Percentiles rank a stretch among this genome's conserved stretches.
These are phyloP conservation scores for Gadus macrocephalus DNA, from an alignment of 2,113 vertebrate species.

Conservation along the genomic window DNA sequence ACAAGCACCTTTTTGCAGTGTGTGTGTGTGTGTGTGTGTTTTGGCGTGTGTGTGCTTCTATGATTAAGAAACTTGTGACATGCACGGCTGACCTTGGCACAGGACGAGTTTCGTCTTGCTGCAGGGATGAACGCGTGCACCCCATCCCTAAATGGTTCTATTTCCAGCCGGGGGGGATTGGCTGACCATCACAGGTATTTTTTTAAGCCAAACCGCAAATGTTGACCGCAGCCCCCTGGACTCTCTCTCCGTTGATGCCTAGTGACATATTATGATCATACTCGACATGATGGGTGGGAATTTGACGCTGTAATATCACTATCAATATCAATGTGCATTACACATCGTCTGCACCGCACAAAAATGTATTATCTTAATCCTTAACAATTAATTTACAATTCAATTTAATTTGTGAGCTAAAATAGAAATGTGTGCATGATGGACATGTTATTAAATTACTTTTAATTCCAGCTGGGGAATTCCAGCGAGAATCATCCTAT, in stretches of 20 bases:
- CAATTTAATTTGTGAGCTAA: no score
- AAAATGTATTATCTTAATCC: no score
- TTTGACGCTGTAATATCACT: not conserved
- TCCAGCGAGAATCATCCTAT: not conserved
- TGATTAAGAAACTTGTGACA: conserved; percentile 25
- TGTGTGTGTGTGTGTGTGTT: conserved; percentile 30
- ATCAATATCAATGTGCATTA: not conserved
- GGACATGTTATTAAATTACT: no score
- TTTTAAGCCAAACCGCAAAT: conserved; percentile 22
- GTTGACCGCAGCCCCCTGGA: conserved; percentile 5
- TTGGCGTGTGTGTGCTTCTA: not conserved
- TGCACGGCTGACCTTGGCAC: conserved; percentile 37
- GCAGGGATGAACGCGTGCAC: conserved; percentile 34
- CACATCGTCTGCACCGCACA: not conserved
- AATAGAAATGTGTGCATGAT: no score
- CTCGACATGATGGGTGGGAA: not conserved
- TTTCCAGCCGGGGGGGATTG: conserved; percentile 40
- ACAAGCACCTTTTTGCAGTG: conserved; percentile 3
- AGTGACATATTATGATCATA: conserved; percentile 1
- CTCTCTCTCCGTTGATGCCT: not conserved
- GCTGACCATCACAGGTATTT: conserved; percentile 16
- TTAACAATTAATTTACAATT: no score
- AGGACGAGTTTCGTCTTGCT: conserved; percentile 23
- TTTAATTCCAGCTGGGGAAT: no score
- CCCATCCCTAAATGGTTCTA: conserved; percentile 40